Evolutionary conservation across 2,797 vertebrate species (phyloP).

Genomic region (Anniella stebbinsi): DNA sequence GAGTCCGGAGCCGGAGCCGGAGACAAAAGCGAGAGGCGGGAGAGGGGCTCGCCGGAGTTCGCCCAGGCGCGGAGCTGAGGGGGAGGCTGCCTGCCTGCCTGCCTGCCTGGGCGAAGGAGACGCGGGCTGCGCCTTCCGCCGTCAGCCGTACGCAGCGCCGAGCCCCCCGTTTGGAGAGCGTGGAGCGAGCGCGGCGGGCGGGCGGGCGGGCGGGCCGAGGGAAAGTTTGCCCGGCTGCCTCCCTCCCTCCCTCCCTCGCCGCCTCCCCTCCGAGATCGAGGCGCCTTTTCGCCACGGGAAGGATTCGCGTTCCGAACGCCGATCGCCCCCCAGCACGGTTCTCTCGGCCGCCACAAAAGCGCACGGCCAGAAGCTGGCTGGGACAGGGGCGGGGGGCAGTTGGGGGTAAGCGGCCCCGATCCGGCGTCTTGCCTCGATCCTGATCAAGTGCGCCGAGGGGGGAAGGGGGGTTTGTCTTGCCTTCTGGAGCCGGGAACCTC

Average conservation of each 20-base stretch:
- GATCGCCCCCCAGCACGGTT: conserved; percentile 36
- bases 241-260: neutral
- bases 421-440: conserved; percentile 40
- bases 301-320: conserved; percentile 57
- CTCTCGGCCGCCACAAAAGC: neutral
- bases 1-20: conserved; percentile 80
- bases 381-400: neutral
- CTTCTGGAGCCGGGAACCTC: conserved; percentile 59
- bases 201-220: conserved; percentile 48
- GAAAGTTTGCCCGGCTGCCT: conserved; percentile 57
- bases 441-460: conserved; percentile 61
- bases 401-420: conserved; percentile 38
- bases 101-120: neutral
- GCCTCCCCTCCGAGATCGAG: neutral
- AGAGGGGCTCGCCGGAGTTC: conserved; percentile 49
- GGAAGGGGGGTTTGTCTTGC: conserved; percentile 60
- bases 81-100: conserved; percentile 20
- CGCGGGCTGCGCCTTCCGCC: neutral
- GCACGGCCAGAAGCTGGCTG: neutral
- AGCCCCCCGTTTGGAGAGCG: conserved; percentile 61
- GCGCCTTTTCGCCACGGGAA: conserved; percentile 56
- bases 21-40: conserved; percentile 90
- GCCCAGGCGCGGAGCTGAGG: conserved; percentile 30
- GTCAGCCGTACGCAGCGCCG: neutral
- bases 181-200: too few relatives aligned